phyloP scores from a whole-genome alignment of 2,888 invertebrate species.

The Aporophyla nigra region DNA sequence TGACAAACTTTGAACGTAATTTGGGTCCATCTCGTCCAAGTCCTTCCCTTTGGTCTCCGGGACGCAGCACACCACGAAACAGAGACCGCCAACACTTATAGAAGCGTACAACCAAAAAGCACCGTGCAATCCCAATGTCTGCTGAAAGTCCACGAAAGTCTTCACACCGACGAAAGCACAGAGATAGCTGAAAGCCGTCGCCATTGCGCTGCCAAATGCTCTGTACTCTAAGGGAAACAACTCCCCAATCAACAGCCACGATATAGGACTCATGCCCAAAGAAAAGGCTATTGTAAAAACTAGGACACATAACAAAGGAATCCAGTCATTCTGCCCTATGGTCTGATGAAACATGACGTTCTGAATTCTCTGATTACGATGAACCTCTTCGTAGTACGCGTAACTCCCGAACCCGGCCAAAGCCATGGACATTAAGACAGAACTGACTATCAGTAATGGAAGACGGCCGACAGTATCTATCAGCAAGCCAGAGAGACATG shows the following conservation, averaged over 20 bases:
- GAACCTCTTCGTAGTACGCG: constrained; percentile 94
- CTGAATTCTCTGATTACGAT: constrained; percentile 89
- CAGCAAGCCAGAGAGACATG: constrained; percentile 94
- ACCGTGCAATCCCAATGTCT: constrained; percentile 94
- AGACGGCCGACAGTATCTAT: constrained; percentile 97
- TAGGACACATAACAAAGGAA: constrained; percentile 95
- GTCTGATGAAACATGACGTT: constrained; percentile 89
- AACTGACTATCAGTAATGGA: constrained; percentile 95
- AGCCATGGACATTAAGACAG: constrained; percentile 96
- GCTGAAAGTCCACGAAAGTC: constrained; percentile 95
- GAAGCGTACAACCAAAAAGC: constrained; percentile 97
- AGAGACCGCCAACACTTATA: constrained; percentile 94
- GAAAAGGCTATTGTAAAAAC: constrained; percentile 96
- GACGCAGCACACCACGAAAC: constrained; percentile 96
- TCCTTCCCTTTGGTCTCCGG: constrained; percentile 98
- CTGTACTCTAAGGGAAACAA: constrained; percentile 95
- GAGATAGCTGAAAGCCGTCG: constrained; percentile 96
- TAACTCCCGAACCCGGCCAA: constrained; percentile 96
- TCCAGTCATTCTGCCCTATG: constrained; percentile 94
- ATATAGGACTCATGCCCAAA: constrained; percentile 97
- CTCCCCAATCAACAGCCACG: constrained; percentile 96
- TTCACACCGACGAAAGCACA: constrained; percentile 97
- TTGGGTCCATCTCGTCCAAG: constrained; percentile 96
- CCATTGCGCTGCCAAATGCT: constrained; percentile 96
- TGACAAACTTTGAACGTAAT: constrained; percentile 90